Evolutionary conservation across 2,888 invertebrate species (phyloP), one percentile per base, ranked within the genome.

Genomic region (Eupithecia inturbata): DNA sequence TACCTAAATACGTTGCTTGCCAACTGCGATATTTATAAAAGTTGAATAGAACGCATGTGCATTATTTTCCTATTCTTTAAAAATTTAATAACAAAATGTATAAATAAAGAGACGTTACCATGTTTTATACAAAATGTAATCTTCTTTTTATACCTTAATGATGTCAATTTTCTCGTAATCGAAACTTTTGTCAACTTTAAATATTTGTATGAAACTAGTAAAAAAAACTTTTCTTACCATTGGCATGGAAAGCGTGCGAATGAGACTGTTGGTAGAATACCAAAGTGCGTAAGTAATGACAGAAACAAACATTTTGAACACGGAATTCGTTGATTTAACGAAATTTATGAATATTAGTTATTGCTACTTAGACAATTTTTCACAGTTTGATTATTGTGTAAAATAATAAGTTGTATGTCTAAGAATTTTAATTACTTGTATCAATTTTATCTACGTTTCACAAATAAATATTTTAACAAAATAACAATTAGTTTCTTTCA

Each of bases 401-500:
- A 92, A 92, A 89, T 89, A 87, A 87, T 93, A 92, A 92, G 92
- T 92, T 81, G 84, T 89, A 91, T 91, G 87, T 92, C 84, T 93
- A 94, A 93, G 93, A 92, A 91, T 92, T 94, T 93, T 92, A 93
- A 93, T 92, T 93, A 94, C 93, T 92, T 94, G 93, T 94, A 94
- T 93, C 93, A 90, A 93, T 94, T 94, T 94, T 94, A 94, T 94
- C 93, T 94, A 94, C 92, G 94, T 93, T 94, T 94, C 94, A 93
- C 91, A 93, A 94, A 93, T 94, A 93, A 94, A 92, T 92, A 93
- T 93, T 94, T 93, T 94, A 93, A 93, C 92, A 91, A 93, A 93
- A 91, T 82, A 81, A 85, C 80, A 79, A 79, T 73, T 78, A 41
- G 74, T 82, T 83, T 81, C 71, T 83, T 83, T 86, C 79, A 77